Evolutionary conservation across 2,888 invertebrate species (phyloP).

Genomic region (Noctua comes): DNA sequence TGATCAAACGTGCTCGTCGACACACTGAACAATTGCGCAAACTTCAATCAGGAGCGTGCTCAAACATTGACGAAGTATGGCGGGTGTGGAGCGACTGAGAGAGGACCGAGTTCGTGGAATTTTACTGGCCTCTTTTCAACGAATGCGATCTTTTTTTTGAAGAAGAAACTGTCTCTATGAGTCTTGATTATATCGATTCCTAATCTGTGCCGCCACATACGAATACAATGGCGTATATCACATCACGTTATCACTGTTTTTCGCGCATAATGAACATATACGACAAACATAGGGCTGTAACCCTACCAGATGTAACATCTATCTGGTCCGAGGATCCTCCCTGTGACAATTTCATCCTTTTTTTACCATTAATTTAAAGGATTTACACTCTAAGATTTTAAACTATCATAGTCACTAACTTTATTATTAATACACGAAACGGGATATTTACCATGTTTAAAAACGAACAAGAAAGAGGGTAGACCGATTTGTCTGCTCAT

Average conservation of each 20-base stretch:
- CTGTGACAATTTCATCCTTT: too few species aligned
- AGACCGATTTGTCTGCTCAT: too few species aligned
- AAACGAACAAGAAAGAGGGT: too few species aligned
- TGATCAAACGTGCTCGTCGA: slow-evolving; percentile 47
- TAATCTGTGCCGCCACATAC: not conserved
- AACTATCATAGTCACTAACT: too few species aligned
- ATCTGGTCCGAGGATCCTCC: too few species aligned
- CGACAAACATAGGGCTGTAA: not conserved
- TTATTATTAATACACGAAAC: too few species aligned
- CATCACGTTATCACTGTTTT: not conserved
- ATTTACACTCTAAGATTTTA: not conserved
- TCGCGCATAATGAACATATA: not conserved
- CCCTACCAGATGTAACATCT: not conserved
- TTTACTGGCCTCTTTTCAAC: not conserved
- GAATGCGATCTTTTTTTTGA: too few species aligned
- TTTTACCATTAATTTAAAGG: not conserved
- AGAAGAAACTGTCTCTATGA: not conserved
- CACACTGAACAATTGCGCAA: slow-evolving; percentile 62
- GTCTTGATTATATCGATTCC: not conserved
- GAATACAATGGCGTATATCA: too few species aligned
- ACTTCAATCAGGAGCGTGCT: slow-evolving; percentile 69
- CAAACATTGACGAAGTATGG: slow-evolving; percentile 67
- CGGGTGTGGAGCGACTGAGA: slow-evolving; percentile 41
- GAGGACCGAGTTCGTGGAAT: slow-evolving; percentile 20
- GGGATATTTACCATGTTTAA: too few species aligned